Evolutionary conservation across 2,797 vertebrate species (phyloP).

Genomic region (Acrossocheilus wenchowensis): DNA sequence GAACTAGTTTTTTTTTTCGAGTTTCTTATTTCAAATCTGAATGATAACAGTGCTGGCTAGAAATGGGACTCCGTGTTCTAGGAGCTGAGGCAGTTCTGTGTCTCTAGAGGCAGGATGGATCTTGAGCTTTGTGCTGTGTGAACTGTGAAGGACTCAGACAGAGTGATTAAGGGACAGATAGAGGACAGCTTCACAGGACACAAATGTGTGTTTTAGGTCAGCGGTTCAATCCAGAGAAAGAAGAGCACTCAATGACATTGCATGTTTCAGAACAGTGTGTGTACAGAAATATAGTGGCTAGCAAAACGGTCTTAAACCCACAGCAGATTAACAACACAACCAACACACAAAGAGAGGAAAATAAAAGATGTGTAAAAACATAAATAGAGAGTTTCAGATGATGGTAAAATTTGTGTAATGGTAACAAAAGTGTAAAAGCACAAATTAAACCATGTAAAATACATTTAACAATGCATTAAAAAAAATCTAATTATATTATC

Average conservation of each 20-base stretch:
- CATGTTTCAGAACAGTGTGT: slow-evolving; percentile 12
- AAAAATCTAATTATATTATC: too few relatives aligned
- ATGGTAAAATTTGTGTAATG: background rate
- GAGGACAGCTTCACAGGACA: slow-evolving; percentile 36
- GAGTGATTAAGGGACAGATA: slow-evolving; percentile 44
- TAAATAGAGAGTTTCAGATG: background rate
- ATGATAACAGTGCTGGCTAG: background rate
- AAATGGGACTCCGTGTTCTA: slow-evolving; percentile 5
- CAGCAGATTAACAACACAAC: background rate
- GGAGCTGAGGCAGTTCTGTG: slow-evolving; percentile 29
- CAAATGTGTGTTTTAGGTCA: slow-evolving; percentile 15
- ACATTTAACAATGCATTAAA: too few relatives aligned
- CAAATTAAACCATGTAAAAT: too few relatives aligned
- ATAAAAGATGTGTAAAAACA: background rate
- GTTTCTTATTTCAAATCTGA: background rate
- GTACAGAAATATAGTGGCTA: background rate
- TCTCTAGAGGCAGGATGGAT: slow-evolving; percentile 45
- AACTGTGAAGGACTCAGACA: slow-evolving; percentile 55
- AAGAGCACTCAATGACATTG: slow-evolving; percentile 23
- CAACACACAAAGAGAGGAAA: slow-evolving; percentile 1
- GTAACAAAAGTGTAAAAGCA: background rate
- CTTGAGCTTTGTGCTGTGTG: slow-evolving; percentile 33
- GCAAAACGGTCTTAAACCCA: background rate
- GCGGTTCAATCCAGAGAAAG: slow-evolving; percentile 7
- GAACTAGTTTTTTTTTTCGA: background rate